Percentiles rank a stretch among this genome's conserved stretches.
Evolutionary conservation across 92 coral and sea anemone species (phyloP).

Genomic region (Anthopleura xanthogrammica): DNA sequence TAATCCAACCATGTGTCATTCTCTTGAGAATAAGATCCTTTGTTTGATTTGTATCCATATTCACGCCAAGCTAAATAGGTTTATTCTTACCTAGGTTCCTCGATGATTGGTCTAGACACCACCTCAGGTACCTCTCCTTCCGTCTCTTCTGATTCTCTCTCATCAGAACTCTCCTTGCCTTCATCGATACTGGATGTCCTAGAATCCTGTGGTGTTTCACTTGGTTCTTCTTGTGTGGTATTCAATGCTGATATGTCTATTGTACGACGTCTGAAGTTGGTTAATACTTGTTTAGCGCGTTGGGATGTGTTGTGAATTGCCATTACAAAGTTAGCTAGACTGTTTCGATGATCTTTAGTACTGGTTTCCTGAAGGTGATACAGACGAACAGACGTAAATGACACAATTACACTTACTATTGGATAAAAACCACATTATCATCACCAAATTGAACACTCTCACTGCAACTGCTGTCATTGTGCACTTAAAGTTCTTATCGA

Average conservation of each 20-base stretch:
- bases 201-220: neutral
- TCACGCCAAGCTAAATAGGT: neutral
- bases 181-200: slow-evolving; percentile 15
- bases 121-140: neutral
- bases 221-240: slow-evolving; percentile 6
- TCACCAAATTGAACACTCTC: neutral
- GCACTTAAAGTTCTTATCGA: too few species aligned
- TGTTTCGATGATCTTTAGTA: slow-evolving; percentile 50
- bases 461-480: neutral
- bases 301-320: slow-evolving; percentile 85
- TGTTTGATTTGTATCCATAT: neutral
- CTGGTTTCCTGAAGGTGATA: slow-evolving; percentile 10
- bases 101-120: slow-evolving; percentile 11
- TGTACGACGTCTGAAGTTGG: slow-evolving; percentile 64
- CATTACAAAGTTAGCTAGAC: slow-evolving; percentile 73
- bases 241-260: slow-evolving; percentile 35
- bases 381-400: neutral
- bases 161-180: slow-evolving; percentile 21
- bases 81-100: neutral
- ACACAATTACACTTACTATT: neutral
- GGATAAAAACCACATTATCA: neutral
- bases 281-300: slow-evolving; percentile 81
- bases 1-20: too few species aligned
- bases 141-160: slow-evolving; percentile 8
- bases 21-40: too few species aligned